phyloP scores from a whole-genome alignment of 1,140 invertebrate species.

The Dendrolimus kikuchii region DNA sequence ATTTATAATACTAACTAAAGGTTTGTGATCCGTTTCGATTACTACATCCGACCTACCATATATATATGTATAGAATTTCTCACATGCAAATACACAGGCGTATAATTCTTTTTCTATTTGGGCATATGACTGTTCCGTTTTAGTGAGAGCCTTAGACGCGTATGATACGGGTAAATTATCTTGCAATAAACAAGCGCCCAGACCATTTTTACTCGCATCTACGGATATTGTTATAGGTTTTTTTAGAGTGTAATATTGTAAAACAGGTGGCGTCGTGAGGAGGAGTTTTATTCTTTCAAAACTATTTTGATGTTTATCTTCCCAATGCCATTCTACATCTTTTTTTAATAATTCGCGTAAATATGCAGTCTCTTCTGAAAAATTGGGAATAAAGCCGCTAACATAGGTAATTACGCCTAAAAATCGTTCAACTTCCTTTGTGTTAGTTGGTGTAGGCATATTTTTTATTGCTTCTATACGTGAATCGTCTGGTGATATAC shows the following conservation, averaged over 20 bases:
- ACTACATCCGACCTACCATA: slow-evolving; percentile 10
- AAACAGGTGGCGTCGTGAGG: background rate
- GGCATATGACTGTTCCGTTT: slow-evolving; percentile 15
- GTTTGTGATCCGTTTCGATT: slow-evolving; percentile 18
- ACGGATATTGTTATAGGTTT: slow-evolving; percentile 7
- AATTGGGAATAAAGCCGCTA: slow-evolving; percentile 8
- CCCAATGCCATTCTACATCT: slow-evolving; percentile 10
- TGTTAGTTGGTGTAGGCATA: slow-evolving; percentile 9
- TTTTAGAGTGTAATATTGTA: slow-evolving; percentile 3
- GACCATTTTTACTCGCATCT: slow-evolving; percentile 13
- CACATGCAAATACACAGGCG: slow-evolving; percentile 13
- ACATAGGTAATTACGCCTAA: slow-evolving; percentile 12
- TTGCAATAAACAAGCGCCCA: slow-evolving; percentile 15
- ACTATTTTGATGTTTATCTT: slow-evolving; percentile 1
- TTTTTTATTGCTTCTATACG: slow-evolving; percentile 11
- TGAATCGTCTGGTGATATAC: slow-evolving; percentile 10
- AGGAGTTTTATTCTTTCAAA: slow-evolving; percentile 5
- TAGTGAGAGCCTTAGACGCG: slow-evolving; percentile 13
- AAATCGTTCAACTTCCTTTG: slow-evolving; percentile 11
- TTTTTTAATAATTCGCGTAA: slow-evolving; percentile 12
- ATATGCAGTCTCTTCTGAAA: slow-evolving; percentile 6
- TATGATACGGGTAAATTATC: slow-evolving; percentile 15
- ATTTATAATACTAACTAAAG: slow-evolving; percentile 9
- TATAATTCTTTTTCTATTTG: slow-evolving; percentile 20
- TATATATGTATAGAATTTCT: slow-evolving; percentile 17